Evolutionary conservation across 2,888 invertebrate species (phyloP).

Genomic region (Stramonita haemastoma): DNA sequence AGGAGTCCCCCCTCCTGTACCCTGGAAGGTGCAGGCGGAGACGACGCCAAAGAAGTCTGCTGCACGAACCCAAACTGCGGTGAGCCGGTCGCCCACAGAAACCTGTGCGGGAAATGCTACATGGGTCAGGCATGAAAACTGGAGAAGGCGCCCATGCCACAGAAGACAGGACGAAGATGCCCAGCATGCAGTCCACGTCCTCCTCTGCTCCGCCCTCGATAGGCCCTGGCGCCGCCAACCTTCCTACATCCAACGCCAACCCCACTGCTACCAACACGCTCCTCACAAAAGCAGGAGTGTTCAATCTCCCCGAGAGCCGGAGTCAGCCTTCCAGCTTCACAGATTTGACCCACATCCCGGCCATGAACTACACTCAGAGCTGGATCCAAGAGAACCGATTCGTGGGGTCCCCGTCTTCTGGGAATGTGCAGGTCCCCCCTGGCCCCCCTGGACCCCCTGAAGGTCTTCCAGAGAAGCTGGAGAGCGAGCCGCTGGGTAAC

Average conservation of each 20-base stretch:
- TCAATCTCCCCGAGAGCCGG: neutral
- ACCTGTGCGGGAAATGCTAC: constrained; percentile 36
- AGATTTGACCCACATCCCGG: neutral
- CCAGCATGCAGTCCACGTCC: neutral
- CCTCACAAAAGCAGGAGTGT: too few species aligned
- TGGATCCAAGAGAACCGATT: neutral
- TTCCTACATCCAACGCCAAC: neutral
- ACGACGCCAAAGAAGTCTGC: neutral
- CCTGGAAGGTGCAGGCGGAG: neutral
- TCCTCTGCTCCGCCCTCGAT: constrained; percentile 12
- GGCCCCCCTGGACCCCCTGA: neutral
- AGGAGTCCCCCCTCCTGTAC: too few species aligned
- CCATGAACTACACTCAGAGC: neutral
- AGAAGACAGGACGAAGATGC: neutral
- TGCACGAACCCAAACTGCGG: neutral
- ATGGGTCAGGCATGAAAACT: neutral
- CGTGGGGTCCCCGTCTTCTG: neutral
- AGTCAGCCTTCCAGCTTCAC: neutral
- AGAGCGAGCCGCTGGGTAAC: constrained; percentile 10
- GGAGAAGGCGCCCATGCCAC: neutral
- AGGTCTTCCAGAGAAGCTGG: constrained; percentile 33
- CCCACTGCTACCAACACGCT: neutral
- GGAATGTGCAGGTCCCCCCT: neutral
- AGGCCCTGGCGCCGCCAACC: neutral
- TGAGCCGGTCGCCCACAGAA: neutral